Evolutionary conservation across 2,113 vertebrate genomes (phyloP), one percentile per base, ranked within the genome.

Genomic region (Lepus timidus): DNA sequence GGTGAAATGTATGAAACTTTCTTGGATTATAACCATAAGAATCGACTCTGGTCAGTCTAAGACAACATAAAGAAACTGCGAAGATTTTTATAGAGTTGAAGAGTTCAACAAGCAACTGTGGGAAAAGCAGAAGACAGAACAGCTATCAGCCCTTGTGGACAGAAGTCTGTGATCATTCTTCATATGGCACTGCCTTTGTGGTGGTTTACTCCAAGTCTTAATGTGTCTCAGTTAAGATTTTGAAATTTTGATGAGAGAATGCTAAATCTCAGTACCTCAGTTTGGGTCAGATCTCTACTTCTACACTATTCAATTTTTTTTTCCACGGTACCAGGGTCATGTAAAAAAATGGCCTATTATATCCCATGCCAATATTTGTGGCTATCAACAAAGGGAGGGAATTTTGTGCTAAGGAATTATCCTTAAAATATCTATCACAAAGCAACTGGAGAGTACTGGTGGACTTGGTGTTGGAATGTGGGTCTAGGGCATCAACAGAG

Each of bases 211-310:
- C 39, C 6, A 79, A 10, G 73, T 62, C 8, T 44, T 68, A 61
- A 14, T 33, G 44, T 61, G 16, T 79, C 75, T 75, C 27, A 25
- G 39, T 58, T 95, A 49, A 75, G 65, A 95, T 90, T 85, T 90
- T 90, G 51, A 91, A 44, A 44, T 65, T 88, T 51, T 75, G 49
- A 51, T 27, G 31, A 58, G 49, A 79, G 64, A 80, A 9, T 27
- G 16, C 1, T 14, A 58, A 58, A 12, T 19, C 36, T 55, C 55
- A 58, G 55, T 58, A 61, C 12, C 73, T 73, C 75, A 80, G 67
- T 78, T 79, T 86, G 29, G 14, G 29, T 64, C 33, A 64, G 4
- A 10, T 58, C 9, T 85, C 29, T 58, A 58, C 44, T 86, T 71
- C 10, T 80, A 10, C n/a, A 87, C 67, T 23, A 49, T 52, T 36